Percentiles rank a stretch among this genome's conserved stretches.
phyloP scores from a whole-genome alignment of 2,797 vertebrate genomes.

The Neosilurus hyrtlii region DNA sequence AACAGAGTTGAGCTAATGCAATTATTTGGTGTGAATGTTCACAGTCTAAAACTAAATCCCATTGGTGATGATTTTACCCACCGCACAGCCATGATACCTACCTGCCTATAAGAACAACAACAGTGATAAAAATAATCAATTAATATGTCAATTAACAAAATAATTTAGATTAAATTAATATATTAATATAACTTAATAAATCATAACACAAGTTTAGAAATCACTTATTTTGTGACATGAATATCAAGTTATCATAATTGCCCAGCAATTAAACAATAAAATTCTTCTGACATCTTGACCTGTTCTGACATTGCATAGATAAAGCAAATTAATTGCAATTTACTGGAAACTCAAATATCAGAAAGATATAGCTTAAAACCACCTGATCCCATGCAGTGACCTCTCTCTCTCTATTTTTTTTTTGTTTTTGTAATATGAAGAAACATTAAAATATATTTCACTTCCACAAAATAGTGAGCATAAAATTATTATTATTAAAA shows the following conservation, averaged over 20 bases:
- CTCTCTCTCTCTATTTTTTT: not conserved
- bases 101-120: too few relatives aligned
- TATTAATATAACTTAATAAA: too few relatives aligned
- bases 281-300: not conserved
- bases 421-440: not conserved
- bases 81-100: constrained; percentile 19
- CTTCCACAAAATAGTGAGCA: not conserved
- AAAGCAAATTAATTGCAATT: constrained; percentile 5
- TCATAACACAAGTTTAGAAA: not conserved
- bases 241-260: not conserved
- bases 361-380: not conserved
- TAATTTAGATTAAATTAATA: not conserved
- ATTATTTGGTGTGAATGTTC: constrained; percentile 31
- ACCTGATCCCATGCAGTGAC: not conserved
- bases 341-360: not conserved
- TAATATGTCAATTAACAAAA: not conserved
- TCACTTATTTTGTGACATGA: not conserved
- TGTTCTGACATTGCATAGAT: too few relatives aligned
- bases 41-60: constrained; percentile 39
- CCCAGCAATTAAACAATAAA: not conserved
- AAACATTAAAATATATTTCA: not conserved
- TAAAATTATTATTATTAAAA: not conserved
- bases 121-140: too few relatives aligned
- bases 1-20: constrained; percentile 37
- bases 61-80: constrained; percentile 27